Percentiles rank a stretch among this genome's conserved stretches.
These are phyloP conservation scores for Anthopleura xanthogrammica DNA, from an alignment of 92 coral and sea anemone species.

Conservation along the genomic window DNA sequence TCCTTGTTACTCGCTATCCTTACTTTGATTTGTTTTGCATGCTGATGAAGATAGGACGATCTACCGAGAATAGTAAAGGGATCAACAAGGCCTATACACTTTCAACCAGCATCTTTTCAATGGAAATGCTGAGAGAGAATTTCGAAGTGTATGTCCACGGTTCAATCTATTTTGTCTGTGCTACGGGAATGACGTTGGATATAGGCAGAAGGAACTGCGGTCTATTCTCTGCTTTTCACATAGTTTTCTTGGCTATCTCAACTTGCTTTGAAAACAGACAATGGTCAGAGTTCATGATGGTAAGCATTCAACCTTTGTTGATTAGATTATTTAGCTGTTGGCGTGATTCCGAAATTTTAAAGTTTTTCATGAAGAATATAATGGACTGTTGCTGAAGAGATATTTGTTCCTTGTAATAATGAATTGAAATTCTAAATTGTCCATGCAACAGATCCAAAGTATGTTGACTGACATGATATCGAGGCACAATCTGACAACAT, in stretches of 20 bases:
- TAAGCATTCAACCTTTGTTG: slow-evolving; percentile 31
- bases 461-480: no score
- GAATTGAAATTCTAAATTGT: no score
- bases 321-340: not conserved
- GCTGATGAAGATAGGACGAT: slow-evolving; percentile 67
- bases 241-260: slow-evolving; percentile 49
- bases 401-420: not conserved
- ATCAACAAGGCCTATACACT: not conserved
- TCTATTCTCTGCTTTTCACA: slow-evolving; percentile 75
- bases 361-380: no score
- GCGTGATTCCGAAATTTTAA: not conserved
- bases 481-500: no score
- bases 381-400: not conserved
- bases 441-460: no score
- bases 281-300: slow-evolving; percentile 84
- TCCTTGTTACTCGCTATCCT: slow-evolving; percentile 89
- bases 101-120: slow-evolving; percentile 28
- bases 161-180: slow-evolving; percentile 79
- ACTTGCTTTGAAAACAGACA: slow-evolving; percentile 54
- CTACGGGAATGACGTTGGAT: slow-evolving; percentile 93
- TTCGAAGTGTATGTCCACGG: slow-evolving; percentile 70
- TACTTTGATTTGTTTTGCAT: slow-evolving; percentile 75
- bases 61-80: slow-evolving; percentile 17
- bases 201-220: slow-evolving; percentile 74
- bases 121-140: slow-evolving; percentile 60